These are phyloP conservation scores for Cebidichthys violaceus DNA, from an alignment of 2,113 vertebrate genomes.

Conservation along the genomic window DNA sequence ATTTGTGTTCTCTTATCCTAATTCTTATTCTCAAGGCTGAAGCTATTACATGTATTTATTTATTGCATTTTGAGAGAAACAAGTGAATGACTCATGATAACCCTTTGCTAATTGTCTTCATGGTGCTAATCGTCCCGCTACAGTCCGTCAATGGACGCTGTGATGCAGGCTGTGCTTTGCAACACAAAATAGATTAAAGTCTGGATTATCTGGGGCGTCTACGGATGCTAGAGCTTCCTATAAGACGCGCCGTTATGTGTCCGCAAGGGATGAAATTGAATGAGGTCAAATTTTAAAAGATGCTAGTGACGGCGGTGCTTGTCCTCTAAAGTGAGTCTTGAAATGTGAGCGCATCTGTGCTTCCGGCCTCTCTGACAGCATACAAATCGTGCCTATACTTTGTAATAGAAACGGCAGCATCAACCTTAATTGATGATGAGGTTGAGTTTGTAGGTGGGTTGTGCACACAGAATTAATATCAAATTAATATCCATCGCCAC, in stretches of 20 bases:
- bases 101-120: constrained; percentile 1
- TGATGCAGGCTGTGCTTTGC: neutral
- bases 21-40: neutral
- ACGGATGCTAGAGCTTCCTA: constrained; percentile 1
- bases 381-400: neutral
- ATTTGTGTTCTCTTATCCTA: neutral
- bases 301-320: neutral
- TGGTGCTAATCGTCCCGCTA: neutral
- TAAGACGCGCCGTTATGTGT: neutral
- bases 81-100: constrained; percentile 8
- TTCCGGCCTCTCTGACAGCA: neutral
- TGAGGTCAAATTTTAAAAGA: neutral
- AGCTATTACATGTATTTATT: neutral
- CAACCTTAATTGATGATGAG: neutral
- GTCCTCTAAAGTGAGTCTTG: neutral
- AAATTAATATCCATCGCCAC: neutral
- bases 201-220: neutral
- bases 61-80: neutral
- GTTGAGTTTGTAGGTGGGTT: neutral
- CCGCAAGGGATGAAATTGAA: neutral
- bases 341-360: neutral
- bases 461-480: neutral
- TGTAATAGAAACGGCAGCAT: neutral
- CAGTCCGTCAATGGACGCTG: neutral
- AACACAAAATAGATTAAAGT: neutral